Evolutionary conservation across 1,140 invertebrate genomes (phyloP).

Genomic region (Euura lappo): DNA sequence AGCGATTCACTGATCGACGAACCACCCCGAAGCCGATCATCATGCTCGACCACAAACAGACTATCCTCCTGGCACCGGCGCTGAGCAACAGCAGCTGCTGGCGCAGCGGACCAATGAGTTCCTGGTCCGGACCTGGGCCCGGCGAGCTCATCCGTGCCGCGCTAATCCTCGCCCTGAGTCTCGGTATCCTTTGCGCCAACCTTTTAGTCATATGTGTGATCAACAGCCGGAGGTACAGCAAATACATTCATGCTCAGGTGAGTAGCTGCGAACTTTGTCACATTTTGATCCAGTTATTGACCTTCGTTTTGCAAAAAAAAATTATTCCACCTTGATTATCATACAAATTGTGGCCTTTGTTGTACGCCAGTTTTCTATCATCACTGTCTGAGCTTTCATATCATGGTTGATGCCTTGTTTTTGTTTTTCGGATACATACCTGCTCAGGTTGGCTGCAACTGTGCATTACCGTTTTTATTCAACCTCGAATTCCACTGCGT

Average conservation of each 20-base stretch:
- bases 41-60: conserved; percentile 52
- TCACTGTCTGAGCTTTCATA: no score
- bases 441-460: no score
- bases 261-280: conserved; percentile 17
- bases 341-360: not conserved
- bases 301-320: no score
- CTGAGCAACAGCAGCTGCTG: conserved; percentile 82
- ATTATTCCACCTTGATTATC: no score
- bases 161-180: conserved; percentile 75
- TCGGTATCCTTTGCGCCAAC: conserved; percentile 79
- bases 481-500: no score
- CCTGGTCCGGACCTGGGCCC: conserved; percentile 66
- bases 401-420: no score
- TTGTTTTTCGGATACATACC: no score
- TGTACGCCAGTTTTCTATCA: no score
- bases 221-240: conserved; percentile 79
- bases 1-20: not conserved
- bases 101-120: conserved; percentile 67
- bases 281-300: not conserved
- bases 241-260: conserved; percentile 86
- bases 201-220: conserved; percentile 81
- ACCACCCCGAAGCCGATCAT: not conserved
- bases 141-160: conserved; percentile 75
- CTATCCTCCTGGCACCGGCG: conserved; percentile 74
- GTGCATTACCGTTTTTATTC: no score